A percentile compares a stretch with the other conserved stretches of the same genome.
phyloP scores from a whole-genome alignment of 2,888 invertebrate species.

The Carterocephalus palaemon region DNA sequence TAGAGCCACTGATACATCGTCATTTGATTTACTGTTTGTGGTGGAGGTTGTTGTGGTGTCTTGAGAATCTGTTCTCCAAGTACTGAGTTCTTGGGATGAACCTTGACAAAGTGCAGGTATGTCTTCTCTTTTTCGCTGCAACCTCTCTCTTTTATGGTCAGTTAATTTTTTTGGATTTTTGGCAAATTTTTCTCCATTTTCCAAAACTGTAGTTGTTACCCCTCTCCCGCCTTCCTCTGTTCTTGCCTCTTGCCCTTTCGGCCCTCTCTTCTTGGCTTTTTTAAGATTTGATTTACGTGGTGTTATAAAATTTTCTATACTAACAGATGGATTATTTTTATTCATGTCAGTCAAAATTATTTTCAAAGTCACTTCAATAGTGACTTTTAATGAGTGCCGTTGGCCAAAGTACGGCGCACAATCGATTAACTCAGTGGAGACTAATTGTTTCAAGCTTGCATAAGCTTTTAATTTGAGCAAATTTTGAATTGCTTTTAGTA shows the following conservation, averaged over 20 bases:
- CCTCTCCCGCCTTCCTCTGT: no score
- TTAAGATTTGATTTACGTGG: slow-evolving; percentile 45
- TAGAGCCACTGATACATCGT: slow-evolving; percentile 44
- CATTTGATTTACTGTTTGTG: slow-evolving; percentile 53
- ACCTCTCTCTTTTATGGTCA: slow-evolving; percentile 87
- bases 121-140: slow-evolving; percentile 83
- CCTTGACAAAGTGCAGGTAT: slow-evolving; percentile 92
- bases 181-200: slow-evolving; percentile 81
- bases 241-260: no score
- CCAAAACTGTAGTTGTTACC: slow-evolving; percentile 63
- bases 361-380: slow-evolving; percentile 33
- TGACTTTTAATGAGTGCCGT: slow-evolving; percentile 13
- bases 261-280: slow-evolving; percentile 47
- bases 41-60: slow-evolving; percentile 56
- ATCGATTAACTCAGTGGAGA: slow-evolving; percentile 40
- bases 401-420: slow-evolving; percentile 17
- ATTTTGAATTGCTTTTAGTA: slow-evolving; percentile 38
- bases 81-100: slow-evolving; percentile 80
- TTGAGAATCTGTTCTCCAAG: slow-evolving; percentile 75
- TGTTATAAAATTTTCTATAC: slow-evolving; percentile 39
- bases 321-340: slow-evolving; percentile 7
- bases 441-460: slow-evolving; percentile 32
- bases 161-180: slow-evolving; percentile 84
- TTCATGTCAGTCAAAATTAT: slow-evolving; percentile 27
- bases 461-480: slow-evolving; percentile 39